phyloP scores from a whole-genome alignment of 2,888 invertebrate genomes.

The Agonopterix subpropinquella region DNA sequence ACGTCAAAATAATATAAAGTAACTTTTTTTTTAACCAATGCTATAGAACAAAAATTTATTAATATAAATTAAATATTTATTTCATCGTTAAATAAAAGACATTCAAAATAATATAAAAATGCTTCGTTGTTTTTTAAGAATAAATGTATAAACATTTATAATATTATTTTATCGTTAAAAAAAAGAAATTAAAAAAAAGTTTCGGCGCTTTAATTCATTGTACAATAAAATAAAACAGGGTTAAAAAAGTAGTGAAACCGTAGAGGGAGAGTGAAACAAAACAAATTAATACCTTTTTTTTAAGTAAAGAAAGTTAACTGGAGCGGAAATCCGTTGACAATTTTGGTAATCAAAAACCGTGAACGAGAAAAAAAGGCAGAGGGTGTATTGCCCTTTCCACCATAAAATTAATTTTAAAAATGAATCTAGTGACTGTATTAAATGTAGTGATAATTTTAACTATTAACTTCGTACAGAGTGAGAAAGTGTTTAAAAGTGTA shows the following conservation, averaged over 20 bases:
- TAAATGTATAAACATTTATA: too few relatives aligned
- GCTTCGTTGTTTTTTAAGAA: too few relatives aligned
- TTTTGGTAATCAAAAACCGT: constrained; percentile 1
- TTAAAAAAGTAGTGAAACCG: not conserved
- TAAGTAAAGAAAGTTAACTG: constrained; percentile 1
- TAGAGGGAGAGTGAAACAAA: not conserved
- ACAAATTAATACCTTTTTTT: not conserved
- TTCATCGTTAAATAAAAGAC: too few relatives aligned
- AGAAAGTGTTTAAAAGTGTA: constrained; percentile 78
- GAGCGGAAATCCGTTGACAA: constrained; percentile 5
- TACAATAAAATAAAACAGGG: not conserved
- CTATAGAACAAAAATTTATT: too few relatives aligned
- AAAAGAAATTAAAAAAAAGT: too few relatives aligned
- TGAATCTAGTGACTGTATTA: not conserved
- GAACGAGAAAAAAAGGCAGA: too few relatives aligned
- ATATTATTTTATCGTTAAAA: too few relatives aligned
- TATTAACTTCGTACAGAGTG: constrained; percentile 22
- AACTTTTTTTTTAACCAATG: too few relatives aligned
- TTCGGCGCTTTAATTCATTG: too few relatives aligned
- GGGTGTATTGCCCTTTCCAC: not conserved
- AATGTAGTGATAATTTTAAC: constrained; percentile 16
- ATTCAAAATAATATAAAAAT: too few relatives aligned
- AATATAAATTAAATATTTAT: too few relatives aligned
- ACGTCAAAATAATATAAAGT: too few relatives aligned
- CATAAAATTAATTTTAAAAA: not conserved